phyloP scores from a whole-genome alignment of 2,797 vertebrate species.

The Anas bahamensis region DNA sequence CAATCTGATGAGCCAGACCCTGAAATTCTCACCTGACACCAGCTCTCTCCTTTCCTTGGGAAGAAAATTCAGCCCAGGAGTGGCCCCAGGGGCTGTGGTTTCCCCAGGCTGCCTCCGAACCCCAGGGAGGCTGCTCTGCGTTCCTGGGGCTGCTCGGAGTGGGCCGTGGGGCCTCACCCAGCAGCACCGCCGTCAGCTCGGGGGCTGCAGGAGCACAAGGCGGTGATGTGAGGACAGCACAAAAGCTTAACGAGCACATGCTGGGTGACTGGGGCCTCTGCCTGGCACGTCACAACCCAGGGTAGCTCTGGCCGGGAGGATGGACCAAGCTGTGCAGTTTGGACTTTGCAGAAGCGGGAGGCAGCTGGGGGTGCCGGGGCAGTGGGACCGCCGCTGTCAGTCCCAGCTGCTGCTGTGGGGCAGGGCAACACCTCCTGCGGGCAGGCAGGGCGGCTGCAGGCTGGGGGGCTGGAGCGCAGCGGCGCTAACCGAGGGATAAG shows the following conservation, averaged over 20 bases:
- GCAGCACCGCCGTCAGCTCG: fast-evolving
- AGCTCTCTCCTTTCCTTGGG: neutral
- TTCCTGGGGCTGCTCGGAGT: neutral
- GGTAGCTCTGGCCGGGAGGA: neutral
- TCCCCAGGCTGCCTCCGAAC: neutral
- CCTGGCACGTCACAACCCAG: neutral
- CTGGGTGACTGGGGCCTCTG: neutral
- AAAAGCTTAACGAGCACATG: neutral
- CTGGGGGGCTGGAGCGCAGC: neutral
- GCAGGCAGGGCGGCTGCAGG: neutral
- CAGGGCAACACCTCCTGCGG: neutral
- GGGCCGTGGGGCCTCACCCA: neutral
- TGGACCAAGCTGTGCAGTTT: neutral
- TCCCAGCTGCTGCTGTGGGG: neutral
- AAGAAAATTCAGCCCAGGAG: neutral
- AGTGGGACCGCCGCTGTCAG: neutral
- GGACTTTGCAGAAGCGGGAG: neutral
- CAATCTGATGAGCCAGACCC: slow-evolving; percentile 36
- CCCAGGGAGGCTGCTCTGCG: neutral
- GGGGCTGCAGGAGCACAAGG: neutral
- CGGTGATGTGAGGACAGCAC: neutral
- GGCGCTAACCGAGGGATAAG: neutral
- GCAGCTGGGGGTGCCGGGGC: neutral
- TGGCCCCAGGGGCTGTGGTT: neutral
- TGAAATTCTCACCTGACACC: slow-evolving; percentile 30